Conservation (phyloP, 64 coral and sea anemone species). For the Pocillopora verrucosa region DNA sequence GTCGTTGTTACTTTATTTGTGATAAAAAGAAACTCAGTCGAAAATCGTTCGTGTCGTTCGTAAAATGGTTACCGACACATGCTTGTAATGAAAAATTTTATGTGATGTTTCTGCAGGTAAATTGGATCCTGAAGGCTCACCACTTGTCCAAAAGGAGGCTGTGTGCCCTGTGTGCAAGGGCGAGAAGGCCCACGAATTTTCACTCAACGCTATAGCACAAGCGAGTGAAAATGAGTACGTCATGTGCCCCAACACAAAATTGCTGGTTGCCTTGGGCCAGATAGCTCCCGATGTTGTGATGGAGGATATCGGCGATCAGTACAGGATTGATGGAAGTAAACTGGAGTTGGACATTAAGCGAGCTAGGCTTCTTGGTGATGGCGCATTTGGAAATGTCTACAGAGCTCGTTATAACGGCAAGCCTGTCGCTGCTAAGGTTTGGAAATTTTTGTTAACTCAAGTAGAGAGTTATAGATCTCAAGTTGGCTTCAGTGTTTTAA, state of each 20-base stretch:
- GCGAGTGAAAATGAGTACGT: constrained; percentile 56
- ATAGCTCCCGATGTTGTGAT: constrained; percentile 89
- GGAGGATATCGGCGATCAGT: constrained; percentile 64
- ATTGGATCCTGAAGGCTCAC: constrained; percentile 64
- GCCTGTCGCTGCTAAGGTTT: constrained; percentile 91
- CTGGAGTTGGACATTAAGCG: constrained; percentile 46
- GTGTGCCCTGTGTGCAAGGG: constrained; percentile 66
- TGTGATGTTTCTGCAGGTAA: constrained; percentile 33
- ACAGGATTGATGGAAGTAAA: constrained; percentile 57
- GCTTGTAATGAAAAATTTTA: neutral
- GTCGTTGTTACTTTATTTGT: too few relatives aligned
- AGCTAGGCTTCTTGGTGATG: constrained; percentile 64
- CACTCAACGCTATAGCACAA: constrained; percentile 68
- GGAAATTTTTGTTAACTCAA: neutral
- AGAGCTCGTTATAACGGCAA: constrained; percentile 67
- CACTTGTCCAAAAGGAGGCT: constrained; percentile 61
- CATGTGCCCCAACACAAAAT: constrained; percentile 80
- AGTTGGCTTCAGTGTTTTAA: too few relatives aligned
- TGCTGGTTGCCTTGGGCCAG: constrained; percentile 55
- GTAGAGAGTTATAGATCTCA: too few relatives aligned
- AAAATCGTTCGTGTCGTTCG: too few relatives aligned
- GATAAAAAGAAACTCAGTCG: too few relatives aligned
- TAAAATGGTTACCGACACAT: too few relatives aligned
- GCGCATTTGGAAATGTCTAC: constrained; percentile 85
- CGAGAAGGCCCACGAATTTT: constrained; percentile 65